phyloP scores from a whole-genome alignment of 2,113 vertebrate genomes.

The Bagarius yarrelli region DNA sequence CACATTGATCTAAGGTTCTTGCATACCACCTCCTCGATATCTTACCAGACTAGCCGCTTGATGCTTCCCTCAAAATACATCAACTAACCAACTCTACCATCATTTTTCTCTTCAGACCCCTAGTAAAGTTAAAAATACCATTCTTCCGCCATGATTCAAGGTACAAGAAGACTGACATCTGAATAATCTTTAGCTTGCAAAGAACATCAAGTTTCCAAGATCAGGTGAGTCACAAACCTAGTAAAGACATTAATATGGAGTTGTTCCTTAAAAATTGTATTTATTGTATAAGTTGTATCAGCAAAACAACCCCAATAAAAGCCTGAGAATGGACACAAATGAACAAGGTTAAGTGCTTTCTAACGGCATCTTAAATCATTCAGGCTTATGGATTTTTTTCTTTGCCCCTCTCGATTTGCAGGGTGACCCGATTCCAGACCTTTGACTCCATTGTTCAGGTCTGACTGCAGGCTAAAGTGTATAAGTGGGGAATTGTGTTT shows the following conservation, averaged over 20 bases:
- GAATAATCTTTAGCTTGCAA: too few species aligned
- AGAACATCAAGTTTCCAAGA: neutral
- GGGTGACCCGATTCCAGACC: conserved; percentile 26
- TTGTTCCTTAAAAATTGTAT: neutral
- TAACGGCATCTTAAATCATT: conserved; percentile 27
- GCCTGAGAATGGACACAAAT: neutral
- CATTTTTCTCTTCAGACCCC: neutral
- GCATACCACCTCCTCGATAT: neutral
- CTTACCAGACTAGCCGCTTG: too few species aligned
- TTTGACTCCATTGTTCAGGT: conserved; percentile 33
- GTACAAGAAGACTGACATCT: neutral
- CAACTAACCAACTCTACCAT: neutral
- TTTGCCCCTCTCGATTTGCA: conserved; percentile 9
- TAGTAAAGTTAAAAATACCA: neutral
- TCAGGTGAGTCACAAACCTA: neutral
- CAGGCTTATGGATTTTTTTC: conserved; percentile 17
- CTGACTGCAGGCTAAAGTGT: neutral
- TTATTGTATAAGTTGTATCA: conserved; percentile 5
- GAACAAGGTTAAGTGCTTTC: conserved; percentile 27
- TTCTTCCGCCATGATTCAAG: too few species aligned
- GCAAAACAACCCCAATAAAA: neutral
- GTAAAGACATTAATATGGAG: neutral
- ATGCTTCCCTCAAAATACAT: neutral
- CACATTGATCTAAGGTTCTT: neutral
- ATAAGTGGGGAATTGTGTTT: conserved; percentile 29